A percentile compares a stretch with the other conserved stretches of the same genome.
Conservation (phyloP, 2,888 invertebrate species). For the Acanthosepion lycidas region DNA sequence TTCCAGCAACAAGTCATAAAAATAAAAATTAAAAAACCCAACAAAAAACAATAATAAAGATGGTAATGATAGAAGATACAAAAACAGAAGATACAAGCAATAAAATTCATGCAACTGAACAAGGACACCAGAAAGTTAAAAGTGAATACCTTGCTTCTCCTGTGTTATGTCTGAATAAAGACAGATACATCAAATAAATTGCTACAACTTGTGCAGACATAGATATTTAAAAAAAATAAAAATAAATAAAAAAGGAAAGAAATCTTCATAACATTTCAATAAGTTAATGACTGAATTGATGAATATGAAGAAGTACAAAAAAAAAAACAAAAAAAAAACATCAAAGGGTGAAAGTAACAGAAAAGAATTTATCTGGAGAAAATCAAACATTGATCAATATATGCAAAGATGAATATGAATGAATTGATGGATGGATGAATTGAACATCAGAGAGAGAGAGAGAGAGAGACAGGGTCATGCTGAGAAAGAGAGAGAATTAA, state of each 20-base stretch:
- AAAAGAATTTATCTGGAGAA: background rate
- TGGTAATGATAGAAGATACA: background rate
- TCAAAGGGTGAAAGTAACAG: background rate
- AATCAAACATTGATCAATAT: no score
- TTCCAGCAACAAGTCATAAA: no score
- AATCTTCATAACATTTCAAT: background rate
- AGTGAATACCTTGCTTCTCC: background rate
- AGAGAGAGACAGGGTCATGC: background rate
- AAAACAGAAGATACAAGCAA: background rate
- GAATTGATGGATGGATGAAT: no score
- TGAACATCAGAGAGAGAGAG: background rate
- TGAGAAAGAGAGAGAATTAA: no score
- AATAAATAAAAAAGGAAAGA: background rate
- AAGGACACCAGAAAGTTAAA: constrained; percentile 33
- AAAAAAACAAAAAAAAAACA: background rate
- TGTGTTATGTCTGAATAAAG: constrained; percentile 33
- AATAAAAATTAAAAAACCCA: no score
- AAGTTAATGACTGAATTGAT: background rate
- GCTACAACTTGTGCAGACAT: background rate
- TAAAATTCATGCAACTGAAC: background rate
- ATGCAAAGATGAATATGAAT: no score
- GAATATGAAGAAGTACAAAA: background rate
- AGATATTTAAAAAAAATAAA: background rate
- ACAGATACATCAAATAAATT: background rate
- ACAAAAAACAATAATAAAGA: background rate